These are phyloP conservation scores for Drosophila mayri DNA, from an alignment of 1,140 invertebrate genomes.

Conservation along the genomic window DNA sequence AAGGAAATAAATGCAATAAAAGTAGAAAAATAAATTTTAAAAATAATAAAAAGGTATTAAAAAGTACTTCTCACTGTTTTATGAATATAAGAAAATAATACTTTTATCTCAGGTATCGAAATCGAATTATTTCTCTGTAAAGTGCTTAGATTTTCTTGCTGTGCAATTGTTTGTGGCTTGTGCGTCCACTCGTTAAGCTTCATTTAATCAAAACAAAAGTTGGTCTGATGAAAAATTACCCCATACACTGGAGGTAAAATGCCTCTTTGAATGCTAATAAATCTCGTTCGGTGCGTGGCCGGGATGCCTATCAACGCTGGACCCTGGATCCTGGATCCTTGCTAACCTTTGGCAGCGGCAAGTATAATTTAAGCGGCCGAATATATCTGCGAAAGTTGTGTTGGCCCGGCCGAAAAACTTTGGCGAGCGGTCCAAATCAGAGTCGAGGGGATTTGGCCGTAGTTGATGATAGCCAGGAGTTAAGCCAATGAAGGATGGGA, in stretches of 20 bases:
- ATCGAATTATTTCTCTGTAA: not conserved
- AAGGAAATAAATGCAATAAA: not conserved
- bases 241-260: constrained; percentile 60
- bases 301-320: constrained; percentile 54
- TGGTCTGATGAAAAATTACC: constrained; percentile 72
- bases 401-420: constrained; percentile 23
- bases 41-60: no score
- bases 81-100: no score
- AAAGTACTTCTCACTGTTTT: no score
- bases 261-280: constrained; percentile 83
- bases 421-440: constrained; percentile 17
- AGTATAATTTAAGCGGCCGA: constrained; percentile 64
- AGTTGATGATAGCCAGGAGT: constrained; percentile 48
- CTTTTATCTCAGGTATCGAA: no score
- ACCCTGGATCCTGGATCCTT: constrained; percentile 11
- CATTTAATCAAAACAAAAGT: constrained; percentile 84
- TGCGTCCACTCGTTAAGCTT: constrained; percentile 76
- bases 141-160: not conserved
- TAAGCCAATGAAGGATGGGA: constrained; percentile 62
- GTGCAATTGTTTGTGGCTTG: constrained; percentile 32
- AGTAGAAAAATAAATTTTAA: not conserved
- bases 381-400: constrained; percentile 41
- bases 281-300: constrained; percentile 65
- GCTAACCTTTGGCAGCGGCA: constrained; percentile 55
- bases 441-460: constrained; percentile 33